Evolutionary conservation across 2,113 vertebrate species (phyloP), one percentile per base, ranked within the genome.

Genomic region (Tricholaema leucomelas): DNA sequence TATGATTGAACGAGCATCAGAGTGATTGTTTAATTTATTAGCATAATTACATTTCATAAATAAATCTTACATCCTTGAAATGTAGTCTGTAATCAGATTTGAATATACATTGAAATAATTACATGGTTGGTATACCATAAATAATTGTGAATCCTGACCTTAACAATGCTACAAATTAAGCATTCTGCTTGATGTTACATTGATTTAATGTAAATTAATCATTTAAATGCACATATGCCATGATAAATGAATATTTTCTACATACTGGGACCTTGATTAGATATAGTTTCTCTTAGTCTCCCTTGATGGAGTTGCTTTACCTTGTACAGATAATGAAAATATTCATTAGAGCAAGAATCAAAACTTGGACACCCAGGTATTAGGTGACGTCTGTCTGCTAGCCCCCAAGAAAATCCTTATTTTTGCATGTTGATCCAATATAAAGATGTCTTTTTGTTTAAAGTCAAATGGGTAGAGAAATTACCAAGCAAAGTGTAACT

Each of bases 91-190:
- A 81, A 94, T 92, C 65, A 88, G 66, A 87, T 90, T 75, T 81
- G 44, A 93, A 86, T 90, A 75, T 79, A 84, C 66, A 86, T 65
- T 61, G 70, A 88, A 70, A 81, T 88, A 79, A 94, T 94, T 90
- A 81, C 50, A 81, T 72, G 77, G 73, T 90, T 93, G 73, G 24
- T 81, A 86, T 70, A 88, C n/a, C 58, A 87, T 82, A 88, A 93
- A 88, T 91, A 88, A 94, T 88, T 75, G 44, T 50, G 59, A 84
- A 72, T 81, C 17, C 33, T 84, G 77, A 88, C 80, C 66, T 91
- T 88, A 92, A 72, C 38, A 84, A 86, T 65, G 44, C 1, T 55
- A 44, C 11, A 58, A 71, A 91, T 81, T 67, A 90, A 67, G 58
- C 61, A 48, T 74, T 90, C 20, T 78, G 6, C 17, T 78, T 74